Evolutionary conservation across 2,888 invertebrate genomes (phyloP), one percentile per base, ranked within the genome.

Genomic region (Agrotis exclamationis): DNA sequence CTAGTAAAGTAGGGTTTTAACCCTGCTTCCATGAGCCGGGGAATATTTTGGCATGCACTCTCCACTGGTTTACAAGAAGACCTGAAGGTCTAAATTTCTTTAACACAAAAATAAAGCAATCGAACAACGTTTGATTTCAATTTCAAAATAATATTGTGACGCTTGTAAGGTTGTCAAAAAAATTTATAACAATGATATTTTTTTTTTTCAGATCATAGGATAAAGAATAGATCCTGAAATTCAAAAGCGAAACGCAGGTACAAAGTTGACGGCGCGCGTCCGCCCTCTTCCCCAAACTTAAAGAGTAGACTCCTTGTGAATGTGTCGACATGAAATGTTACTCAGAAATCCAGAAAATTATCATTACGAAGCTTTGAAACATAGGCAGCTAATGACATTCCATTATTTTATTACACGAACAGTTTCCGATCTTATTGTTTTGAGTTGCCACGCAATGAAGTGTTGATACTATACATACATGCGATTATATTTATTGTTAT

Each of bases 211-310:
- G 96, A 90, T 90, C 95, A 95, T 86, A 93, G 95, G 84, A 90
- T 95, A 89, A 96, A 94, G 86, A 94, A 92, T 74, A 91, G 95
- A 88, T 95, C 95, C 90, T 96, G 95, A 96, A 93, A 93, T 83
- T 87, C 85, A 88, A 90, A 78, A 74, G 64, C 82, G 48, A 89
- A 87, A 89, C 91, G 91, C 85, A 90, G 90, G 83, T 86, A 86
- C 77, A 79, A 83, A 83, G 56, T 57, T 57, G 73, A 63, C 39
- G 77, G 80, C 66, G 77, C 74, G 74, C 70, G 75, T 45, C 64
- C 77, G 79, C 79, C 80, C 68, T 65, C 75, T 65, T 75, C 74
- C 77, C 69, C 69, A 69, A 81, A 75, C 68, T 53, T 76, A 79
- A 74, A 59, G 70, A 84, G 74, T 78, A 77, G 82, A 74, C 63